Conservation (phyloP, 1,140 invertebrate genomes). For the Aphaenogaster ashmeadi region DNA sequence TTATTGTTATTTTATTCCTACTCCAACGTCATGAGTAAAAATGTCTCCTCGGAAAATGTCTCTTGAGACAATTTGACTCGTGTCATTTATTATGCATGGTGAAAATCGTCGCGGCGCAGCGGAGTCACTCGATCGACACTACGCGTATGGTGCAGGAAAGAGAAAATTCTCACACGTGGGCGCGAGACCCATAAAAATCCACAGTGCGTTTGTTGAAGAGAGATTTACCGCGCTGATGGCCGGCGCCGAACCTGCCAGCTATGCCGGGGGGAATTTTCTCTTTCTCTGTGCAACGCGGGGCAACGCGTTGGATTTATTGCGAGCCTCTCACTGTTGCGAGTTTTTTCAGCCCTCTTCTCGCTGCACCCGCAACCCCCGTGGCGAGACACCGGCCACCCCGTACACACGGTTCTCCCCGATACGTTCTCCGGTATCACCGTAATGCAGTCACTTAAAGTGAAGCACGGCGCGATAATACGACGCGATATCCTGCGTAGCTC, state of each 20-base stretch:
- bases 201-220: constrained; percentile 57
- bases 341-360: constrained; percentile 18
- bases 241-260: constrained; percentile 16
- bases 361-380: not conserved
- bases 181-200: constrained; percentile 56
- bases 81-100: not conserved
- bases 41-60: not conserved
- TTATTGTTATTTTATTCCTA: not conserved
- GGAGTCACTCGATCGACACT: constrained; percentile 12
- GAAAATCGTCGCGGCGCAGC: constrained; percentile 7
- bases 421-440: constrained; percentile 45
- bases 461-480: constrained; percentile 70
- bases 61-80: not conserved
- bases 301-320: constrained; percentile 62
- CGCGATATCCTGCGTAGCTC: constrained; percentile 48
- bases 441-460: constrained; percentile 71
- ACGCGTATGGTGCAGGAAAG: not conserved
- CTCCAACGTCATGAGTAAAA: not conserved
- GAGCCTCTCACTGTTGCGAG: constrained; percentile 35
- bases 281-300: not conserved
- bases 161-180: constrained; percentile 38
- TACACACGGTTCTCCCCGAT: not conserved
- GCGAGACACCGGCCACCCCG: not conserved
- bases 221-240: constrained; percentile 56
- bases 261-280: not conserved